Base-by-base conservation (phyloP, 2,888 invertebrate species). In the Drosophila cognata region DNA sequence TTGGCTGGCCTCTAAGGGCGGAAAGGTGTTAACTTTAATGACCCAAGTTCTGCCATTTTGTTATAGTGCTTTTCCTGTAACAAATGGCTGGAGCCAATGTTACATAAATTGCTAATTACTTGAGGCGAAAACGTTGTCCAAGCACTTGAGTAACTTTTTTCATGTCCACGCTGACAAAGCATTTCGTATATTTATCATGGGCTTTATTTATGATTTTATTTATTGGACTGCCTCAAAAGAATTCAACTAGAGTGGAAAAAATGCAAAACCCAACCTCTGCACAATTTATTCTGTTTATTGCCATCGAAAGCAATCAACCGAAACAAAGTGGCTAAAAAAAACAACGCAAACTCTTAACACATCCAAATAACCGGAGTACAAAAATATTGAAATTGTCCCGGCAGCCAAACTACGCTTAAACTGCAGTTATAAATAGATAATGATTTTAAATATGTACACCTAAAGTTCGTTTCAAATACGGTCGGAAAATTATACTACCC, bases 81-180 rank as follows among this genome's bases (percentile, higher is more conserved):
- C 65, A 88, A 83, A 83, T 79, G 66, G 57, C 68, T 48, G 41
- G 35, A 43, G 63, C 50, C 29, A 51, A 78, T 73, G 82, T 82
- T 65, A 76, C 78, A 88, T 78, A 88, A 88, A 85, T 88, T 86
- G 81, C 87, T 85, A 88, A 85, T 85, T 85, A 84, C 74, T 81
- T 74, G 71, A 73, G 70, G 74, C 71, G 60, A 58, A 58, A 74
- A 55, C 58, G 73, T 63, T 77, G 66, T 56, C 64, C 77, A 43
- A 56, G 51, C 60, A 59, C 50, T 60, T 35, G 43, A 25, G 21
- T 2, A 18, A 53, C n/a, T 28, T 41, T 53, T 25, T 55, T 48
- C 21, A 11, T 21, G 33, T 2, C 7, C 29, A 36, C n/a, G 48
- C 77, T 74, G 61, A 87, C 76, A 76, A 72, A 74, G 77, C 81